These are phyloP conservation scores for Drosophila hamatofila DNA, from an alignment of 2,888 invertebrate genomes.

Conservation along the genomic window DNA sequence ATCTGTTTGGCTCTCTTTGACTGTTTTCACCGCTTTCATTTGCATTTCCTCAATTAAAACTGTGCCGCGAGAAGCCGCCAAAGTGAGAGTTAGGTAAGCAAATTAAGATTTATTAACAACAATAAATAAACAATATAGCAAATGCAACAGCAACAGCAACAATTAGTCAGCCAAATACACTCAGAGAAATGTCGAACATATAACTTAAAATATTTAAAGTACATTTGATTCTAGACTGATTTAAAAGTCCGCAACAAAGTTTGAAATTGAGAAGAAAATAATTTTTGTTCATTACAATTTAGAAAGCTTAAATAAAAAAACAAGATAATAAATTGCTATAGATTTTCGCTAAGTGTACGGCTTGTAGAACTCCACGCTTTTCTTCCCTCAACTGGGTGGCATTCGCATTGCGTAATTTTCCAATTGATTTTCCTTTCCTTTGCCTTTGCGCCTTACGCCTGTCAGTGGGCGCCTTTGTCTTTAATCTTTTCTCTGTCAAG, in stretches of 20 bases:
- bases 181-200: neutral
- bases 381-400: slow-evolving; percentile 20
- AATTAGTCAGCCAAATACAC: slow-evolving; percentile 14
- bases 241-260: neutral
- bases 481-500: slow-evolving; percentile 64
- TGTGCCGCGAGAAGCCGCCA: slow-evolving; percentile 61
- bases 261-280: neutral
- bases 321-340: too few relatives aligned
- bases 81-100: slow-evolving; percentile 70
- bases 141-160: slow-evolving; percentile 5
- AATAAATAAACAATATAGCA: slow-evolving; percentile 71
- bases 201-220: neutral
- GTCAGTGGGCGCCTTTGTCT: slow-evolving; percentile 62
- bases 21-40: slow-evolving; percentile 70
- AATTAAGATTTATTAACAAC: slow-evolving; percentile 79
- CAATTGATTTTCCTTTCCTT: slow-evolving; percentile 34
- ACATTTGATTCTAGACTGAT: neutral
- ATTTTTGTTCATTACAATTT: too few relatives aligned
- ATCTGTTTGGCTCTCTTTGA: slow-evolving; percentile 18
- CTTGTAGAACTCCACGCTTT: slow-evolving; percentile 44
- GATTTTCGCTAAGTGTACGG: slow-evolving; percentile 8
- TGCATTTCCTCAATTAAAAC: slow-evolving; percentile 70
- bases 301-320: too few relatives aligned
- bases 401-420: slow-evolving; percentile 51
- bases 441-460: slow-evolving; percentile 42